These are phyloP conservation scores for Limnephilus marmoratus DNA, from an alignment of 2,888 invertebrate genomes.

Conservation along the genomic window DNA sequence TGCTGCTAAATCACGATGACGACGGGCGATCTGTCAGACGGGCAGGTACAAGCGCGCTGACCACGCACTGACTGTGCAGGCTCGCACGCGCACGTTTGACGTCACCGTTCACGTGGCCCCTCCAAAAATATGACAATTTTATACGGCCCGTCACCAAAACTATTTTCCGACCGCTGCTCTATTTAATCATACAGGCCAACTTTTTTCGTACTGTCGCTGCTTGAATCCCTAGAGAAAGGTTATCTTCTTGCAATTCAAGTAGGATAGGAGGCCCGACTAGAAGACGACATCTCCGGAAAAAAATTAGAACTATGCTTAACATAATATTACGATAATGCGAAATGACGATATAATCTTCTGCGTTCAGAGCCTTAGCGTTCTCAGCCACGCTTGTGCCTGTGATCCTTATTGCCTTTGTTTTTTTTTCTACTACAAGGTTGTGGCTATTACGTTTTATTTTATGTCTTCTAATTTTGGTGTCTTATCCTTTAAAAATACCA, in stretches of 20 bases:
- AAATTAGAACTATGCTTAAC: not conserved
- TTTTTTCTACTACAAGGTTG: not conserved
- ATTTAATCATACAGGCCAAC: not conserved
- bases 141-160: too few species aligned
- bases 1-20: too few species aligned
- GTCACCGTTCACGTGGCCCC: too few species aligned
- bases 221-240: not conserved
- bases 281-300: not conserved
- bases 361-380: not conserved
- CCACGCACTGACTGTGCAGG: too few species aligned
- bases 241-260: not conserved
- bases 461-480: too few species aligned
- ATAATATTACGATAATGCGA: not conserved
- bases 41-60: too few species aligned
- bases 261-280: not conserved
- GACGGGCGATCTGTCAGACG: too few species aligned
- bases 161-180: not conserved
- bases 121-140: too few species aligned
- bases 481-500: too few species aligned
- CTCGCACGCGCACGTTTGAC: too few species aligned
- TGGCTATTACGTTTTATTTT: too few species aligned
- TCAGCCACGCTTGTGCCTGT: not conserved
- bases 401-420: not conserved
- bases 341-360: not conserved
- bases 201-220: not conserved